These are phyloP conservation scores for Pammene fasciana DNA, from an alignment of 2,888 invertebrate genomes.

Conservation along the genomic window DNA sequence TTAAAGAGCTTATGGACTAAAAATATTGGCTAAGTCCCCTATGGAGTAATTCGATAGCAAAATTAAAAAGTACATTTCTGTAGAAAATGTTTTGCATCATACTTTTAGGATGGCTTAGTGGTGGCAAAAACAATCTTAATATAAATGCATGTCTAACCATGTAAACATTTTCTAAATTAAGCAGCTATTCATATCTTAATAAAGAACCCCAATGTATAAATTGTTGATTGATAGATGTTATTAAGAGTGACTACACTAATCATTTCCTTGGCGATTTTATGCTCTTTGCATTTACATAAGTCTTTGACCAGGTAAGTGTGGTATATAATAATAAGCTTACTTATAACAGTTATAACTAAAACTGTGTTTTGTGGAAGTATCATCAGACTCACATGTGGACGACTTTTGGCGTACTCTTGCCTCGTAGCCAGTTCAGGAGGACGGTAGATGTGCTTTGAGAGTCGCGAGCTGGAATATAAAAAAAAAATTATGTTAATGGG, in stretches of 20 bases:
- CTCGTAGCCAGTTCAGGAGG: slow-evolving; percentile 91
- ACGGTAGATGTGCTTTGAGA: slow-evolving; percentile 91
- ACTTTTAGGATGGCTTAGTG: slow-evolving; percentile 47
- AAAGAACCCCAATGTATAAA: slow-evolving; percentile 17
- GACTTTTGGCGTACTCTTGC: slow-evolving; percentile 88
- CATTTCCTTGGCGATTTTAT: background rate
- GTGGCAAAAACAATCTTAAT: slow-evolving; percentile 52
- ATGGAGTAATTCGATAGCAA: slow-evolving; percentile 33
- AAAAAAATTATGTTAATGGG: slow-evolving; percentile 17
- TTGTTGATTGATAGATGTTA: background rate
- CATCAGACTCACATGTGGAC: slow-evolving; percentile 72
- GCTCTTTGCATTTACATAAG: background rate
- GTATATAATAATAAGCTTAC: background rate
- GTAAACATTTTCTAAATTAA: slow-evolving; percentile 12
- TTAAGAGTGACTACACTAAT: background rate
- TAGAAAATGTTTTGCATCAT: slow-evolving; percentile 40
- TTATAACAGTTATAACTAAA: slow-evolving; percentile 22
- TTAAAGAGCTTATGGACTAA: background rate
- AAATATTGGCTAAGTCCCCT: slow-evolving; percentile 13
- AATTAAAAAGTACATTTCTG: slow-evolving; percentile 30
- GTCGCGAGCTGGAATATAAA: slow-evolving; percentile 86
- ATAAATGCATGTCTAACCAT: slow-evolving; percentile 54
- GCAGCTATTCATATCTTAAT: slow-evolving; percentile 1
- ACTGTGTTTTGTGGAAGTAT: slow-evolving; percentile 16
- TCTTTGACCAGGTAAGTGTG: background rate